These are phyloP conservation scores for Ceramica pisi DNA, from an alignment of 2,888 invertebrate genomes.

Conservation along the genomic window DNA sequence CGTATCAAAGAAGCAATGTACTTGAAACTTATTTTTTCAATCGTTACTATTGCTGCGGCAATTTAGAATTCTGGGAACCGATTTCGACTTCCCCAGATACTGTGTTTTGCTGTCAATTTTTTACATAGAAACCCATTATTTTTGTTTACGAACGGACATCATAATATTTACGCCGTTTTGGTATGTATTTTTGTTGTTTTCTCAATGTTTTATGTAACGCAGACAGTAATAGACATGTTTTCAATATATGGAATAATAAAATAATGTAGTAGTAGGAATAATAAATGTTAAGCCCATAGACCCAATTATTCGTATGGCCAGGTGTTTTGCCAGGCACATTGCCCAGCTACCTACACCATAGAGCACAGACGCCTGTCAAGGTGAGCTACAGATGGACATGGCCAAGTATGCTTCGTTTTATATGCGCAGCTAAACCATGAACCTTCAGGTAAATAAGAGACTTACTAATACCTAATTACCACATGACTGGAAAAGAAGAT, in stretches of 20 bases:
- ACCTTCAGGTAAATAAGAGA: too few species aligned
- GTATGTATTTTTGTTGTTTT: constrained; percentile 27
- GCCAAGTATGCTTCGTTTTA: too few species aligned
- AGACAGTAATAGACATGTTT: constrained; percentile 19
- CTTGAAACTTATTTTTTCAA: neutral
- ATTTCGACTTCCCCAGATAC: constrained; percentile 18
- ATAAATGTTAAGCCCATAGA: neutral
- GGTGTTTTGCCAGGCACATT: too few species aligned
- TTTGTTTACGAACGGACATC: constrained; percentile 17
- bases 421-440: too few species aligned
- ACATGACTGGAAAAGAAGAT: too few species aligned
- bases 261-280: too few species aligned
- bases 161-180: constrained; percentile 42
- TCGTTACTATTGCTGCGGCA: neutral
- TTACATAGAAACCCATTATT: constrained; percentile 18
- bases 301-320: too few species aligned
- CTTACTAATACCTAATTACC: too few species aligned
- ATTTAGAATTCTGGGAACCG: constrained; percentile 3
- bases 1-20: constrained; percentile 14
- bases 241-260: neutral
- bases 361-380: too few species aligned
- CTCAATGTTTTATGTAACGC: neutral
- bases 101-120: constrained; percentile 11
- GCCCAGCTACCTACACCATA: too few species aligned
- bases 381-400: too few species aligned